A percentile compares a stretch with the other conserved stretches of the same genome.
Evolutionary conservation across 2,113 vertebrate genomes (phyloP).

Genomic region (Trochalopteron elliotii): DNA sequence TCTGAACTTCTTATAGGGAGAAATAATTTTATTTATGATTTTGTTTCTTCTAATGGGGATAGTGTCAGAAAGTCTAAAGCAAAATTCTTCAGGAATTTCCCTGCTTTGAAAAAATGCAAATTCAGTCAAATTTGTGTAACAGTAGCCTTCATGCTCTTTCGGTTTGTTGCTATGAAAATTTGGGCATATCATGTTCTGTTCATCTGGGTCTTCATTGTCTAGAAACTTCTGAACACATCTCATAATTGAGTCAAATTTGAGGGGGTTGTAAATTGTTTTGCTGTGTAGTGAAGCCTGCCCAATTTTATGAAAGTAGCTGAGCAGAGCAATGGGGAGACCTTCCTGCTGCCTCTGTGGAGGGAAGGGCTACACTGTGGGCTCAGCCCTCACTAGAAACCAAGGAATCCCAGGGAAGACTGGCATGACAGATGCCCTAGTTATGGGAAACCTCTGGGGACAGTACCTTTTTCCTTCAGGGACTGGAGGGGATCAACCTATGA

Average conservation of each 20-base stretch:
- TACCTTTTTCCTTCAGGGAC: neutral
- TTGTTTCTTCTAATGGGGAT: neutral
- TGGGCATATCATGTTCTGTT: neutral
- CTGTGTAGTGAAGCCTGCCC: neutral
- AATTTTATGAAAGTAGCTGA: neutral
- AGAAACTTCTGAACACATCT: neutral
- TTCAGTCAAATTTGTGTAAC: neutral
- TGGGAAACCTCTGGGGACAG: neutral
- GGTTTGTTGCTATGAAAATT: neutral
- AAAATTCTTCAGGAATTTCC: neutral
- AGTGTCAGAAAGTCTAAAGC: neutral
- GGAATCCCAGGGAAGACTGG: neutral
- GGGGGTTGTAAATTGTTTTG: neutral
- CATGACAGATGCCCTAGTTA: fast-evolving
- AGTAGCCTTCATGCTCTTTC: neutral
- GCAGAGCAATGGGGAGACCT: neutral
- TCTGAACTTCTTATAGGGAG: neutral
- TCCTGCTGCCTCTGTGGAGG: neutral
- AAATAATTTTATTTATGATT: neutral
- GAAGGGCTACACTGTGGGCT: neutral
- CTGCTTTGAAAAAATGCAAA: neutral
- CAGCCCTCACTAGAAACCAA: neutral
- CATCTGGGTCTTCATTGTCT: neutral
- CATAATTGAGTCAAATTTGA: neutral
- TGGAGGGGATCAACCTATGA: neutral